Base-by-base conservation (phyloP, 2,113 vertebrate species). In the Trochalopteron elliotii region DNA sequence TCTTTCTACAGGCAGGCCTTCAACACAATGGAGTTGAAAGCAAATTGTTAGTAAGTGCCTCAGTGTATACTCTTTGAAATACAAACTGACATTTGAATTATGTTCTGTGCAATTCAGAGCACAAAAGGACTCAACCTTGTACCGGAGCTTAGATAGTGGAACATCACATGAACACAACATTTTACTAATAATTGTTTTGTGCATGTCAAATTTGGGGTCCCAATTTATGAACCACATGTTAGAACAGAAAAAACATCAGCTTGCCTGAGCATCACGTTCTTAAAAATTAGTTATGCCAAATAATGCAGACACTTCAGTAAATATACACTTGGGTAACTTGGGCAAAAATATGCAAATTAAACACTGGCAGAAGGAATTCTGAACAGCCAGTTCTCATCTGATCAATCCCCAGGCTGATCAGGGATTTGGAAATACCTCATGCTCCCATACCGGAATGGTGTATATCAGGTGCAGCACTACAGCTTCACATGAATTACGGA, bases 391-490 rank as follows among this genome's bases (percentile, higher is more conserved):
- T 19, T 88, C 50, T 52, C 50, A 47, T 15, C 69, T 39, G 18
- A 89, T 37, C 30, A 49, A 47, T 61, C 49, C 24, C 47, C 7
- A 30, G 44, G n/a, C 18, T 63, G 42, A 72, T 39, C 14, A 56
- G 24, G 12, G 22, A 82, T 60, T 71, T 74, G 47, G 42, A 16
- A 68, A 60, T 23, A 31, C 2, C 31, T 47, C 3, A n/a, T 18
- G n/a, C 35, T 86, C 24, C 50, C 35, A 27, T 11, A 23, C 7
- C 2, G 0, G 22, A 56, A 83, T 0, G 0, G 12, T 33, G 7
- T 44, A 35, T 31, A 7, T 37, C 56, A 75, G 21, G 17, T 47
- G 44, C 56, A 77, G 56, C 71, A n/a, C 49, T 70, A 50, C 28
- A 74, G 10, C 42, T 82, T 65, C 52, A 39, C 2, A 8, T 0